Evolutionary conservation across 37 sponge, comb jelly and placozoan species (phyloP).

Genomic region (Halisarca cf. caerulea): DNA sequence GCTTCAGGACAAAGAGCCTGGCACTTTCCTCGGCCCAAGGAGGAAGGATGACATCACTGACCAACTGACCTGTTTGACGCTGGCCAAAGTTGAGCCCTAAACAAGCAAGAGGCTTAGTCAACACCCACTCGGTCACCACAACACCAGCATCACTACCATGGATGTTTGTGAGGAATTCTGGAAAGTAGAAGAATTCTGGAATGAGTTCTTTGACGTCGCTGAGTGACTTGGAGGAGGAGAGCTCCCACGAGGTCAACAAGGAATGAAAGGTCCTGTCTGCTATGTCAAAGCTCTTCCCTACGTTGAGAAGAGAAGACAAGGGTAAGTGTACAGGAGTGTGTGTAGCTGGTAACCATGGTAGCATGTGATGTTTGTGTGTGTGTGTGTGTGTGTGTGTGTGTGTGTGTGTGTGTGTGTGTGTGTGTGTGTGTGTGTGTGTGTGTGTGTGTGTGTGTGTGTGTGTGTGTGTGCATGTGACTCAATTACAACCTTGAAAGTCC

Average conservation of each 20-base stretch:
- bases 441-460: too few species aligned
- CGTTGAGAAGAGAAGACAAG: neutral
- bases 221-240: conserved; percentile 86
- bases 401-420: too few species aligned
- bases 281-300: conserved; percentile 89
- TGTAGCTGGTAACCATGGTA: neutral
- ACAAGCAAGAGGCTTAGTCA: neutral
- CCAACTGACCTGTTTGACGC: conserved; percentile 82
- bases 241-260: conserved; percentile 89
- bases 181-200: conserved; percentile 98
- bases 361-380: neutral
- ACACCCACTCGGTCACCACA: conserved; percentile 10
- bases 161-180: conserved; percentile 89
- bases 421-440: too few species aligned
- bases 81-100: conserved; percentile 88
- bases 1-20: conserved; percentile 85
- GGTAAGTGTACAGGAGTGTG: neutral
- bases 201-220: conserved; percentile 97
- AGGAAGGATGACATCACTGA: conserved; percentile 90
- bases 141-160: too few species aligned
- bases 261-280: conserved; percentile 96
- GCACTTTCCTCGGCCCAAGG: conserved; percentile 83
- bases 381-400: too few species aligned
- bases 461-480: neutral
- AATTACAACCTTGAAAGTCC: conserved; percentile 94